Percentiles rank a stretch among this genome's conserved stretches.
These are phyloP conservation scores for Ypsolopha scabrella DNA, from an alignment of 2,888 invertebrate genomes.

Conservation along the genomic window DNA sequence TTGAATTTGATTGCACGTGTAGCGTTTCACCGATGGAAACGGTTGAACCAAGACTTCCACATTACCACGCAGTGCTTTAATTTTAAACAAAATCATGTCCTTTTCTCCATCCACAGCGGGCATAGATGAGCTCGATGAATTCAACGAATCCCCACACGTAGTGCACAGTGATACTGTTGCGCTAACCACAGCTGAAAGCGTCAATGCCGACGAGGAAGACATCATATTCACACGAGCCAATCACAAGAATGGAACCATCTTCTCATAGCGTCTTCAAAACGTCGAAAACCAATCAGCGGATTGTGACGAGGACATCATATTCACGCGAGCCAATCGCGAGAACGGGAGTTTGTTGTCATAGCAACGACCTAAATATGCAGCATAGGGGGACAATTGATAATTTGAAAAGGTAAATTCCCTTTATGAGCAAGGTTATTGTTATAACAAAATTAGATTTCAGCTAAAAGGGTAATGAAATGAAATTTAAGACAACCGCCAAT, in stretches of 20 bases:
- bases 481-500: too few relatives aligned
- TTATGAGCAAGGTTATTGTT: too few relatives aligned
- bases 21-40: too few relatives aligned
- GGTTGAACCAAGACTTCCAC: too few relatives aligned
- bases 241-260: slow-evolving; percentile 41
- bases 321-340: slow-evolving; percentile 40
- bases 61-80: too few relatives aligned
- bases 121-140: slow-evolving; percentile 89
- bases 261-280: slow-evolving; percentile 42
- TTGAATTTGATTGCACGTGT: too few relatives aligned
- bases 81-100: too few relatives aligned
- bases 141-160: slow-evolving; percentile 93
- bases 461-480: too few relatives aligned
- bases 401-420: too few relatives aligned
- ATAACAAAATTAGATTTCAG: too few relatives aligned
- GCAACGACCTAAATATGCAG: slow-evolving; percentile 16
- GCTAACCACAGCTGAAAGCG: slow-evolving; percentile 41
- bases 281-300: not conserved
- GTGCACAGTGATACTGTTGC: slow-evolving; percentile 66
- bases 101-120: slow-evolving; percentile 48
- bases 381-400: too few relatives aligned
- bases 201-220: slow-evolving; percentile 61
- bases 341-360: slow-evolving; percentile 50
- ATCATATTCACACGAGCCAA: slow-evolving; percentile 49
- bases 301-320: slow-evolving; percentile 54